A percentile compares a stretch with the other conserved stretches of the same genome.
Conservation (phyloP, 2,888 invertebrate species). For the Monopis laevigella region DNA sequence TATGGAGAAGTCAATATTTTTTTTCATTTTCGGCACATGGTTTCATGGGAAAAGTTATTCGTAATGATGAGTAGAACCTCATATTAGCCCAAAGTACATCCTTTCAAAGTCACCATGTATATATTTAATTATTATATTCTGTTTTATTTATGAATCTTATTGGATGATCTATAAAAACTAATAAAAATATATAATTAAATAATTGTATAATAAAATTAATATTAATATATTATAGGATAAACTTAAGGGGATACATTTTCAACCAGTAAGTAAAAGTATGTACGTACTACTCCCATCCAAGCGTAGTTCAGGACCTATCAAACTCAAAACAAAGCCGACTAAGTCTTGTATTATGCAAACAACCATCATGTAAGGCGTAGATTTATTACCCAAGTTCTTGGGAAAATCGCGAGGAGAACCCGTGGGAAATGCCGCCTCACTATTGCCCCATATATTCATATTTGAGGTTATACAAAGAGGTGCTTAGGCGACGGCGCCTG, state of each 20-base stretch:
- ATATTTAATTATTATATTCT: too few species aligned
- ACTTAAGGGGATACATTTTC: too few species aligned
- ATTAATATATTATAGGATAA: background rate
- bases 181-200: background rate
- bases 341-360: slow-evolving; percentile 67
- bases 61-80: too few species aligned
- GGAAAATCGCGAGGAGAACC: slow-evolving; percentile 46
- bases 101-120: too few species aligned
- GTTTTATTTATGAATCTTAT: too few species aligned
- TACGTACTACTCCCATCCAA: too few species aligned
- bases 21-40: too few species aligned
- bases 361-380: slow-evolving; percentile 63
- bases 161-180: too few species aligned
- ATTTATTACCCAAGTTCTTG: slow-evolving; percentile 63
- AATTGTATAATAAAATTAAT: background rate
- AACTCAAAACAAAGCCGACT: slow-evolving; percentile 54
- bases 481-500: slow-evolving; percentile 21
- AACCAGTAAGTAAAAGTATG: too few species aligned
- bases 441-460: slow-evolving; percentile 55
- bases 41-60: too few species aligned
- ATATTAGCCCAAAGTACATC: too few species aligned
- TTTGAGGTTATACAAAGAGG: slow-evolving; percentile 37
- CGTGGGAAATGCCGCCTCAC: slow-evolving; percentile 37
- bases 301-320: slow-evolving; percentile 42
- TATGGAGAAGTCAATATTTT: too few species aligned